phyloP scores from a whole-genome alignment of 2,113 vertebrate species.

The Anguilla rostrata region DNA sequence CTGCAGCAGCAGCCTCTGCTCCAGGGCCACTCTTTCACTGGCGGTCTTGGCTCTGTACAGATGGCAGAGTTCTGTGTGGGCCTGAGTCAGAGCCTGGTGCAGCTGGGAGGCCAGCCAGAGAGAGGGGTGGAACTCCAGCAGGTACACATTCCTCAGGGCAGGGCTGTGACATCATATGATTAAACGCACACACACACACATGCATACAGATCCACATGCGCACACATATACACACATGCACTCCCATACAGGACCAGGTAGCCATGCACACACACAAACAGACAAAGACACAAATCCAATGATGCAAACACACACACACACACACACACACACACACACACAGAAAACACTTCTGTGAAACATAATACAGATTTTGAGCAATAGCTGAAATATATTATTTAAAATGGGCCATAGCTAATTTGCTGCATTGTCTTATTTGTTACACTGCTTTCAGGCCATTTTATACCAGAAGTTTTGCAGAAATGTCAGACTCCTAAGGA shows the following conservation, averaged over 20 bases:
- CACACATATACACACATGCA: background rate
- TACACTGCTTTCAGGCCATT: too few species aligned
- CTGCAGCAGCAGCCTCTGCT: conserved; percentile 57
- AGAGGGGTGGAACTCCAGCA: conserved; percentile 74
- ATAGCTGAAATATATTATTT: background rate
- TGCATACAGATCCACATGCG: background rate
- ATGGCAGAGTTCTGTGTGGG: conserved; percentile 61
- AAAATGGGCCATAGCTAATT: too few species aligned
- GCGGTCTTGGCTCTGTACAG: conserved; percentile 45
- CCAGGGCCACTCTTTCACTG: conserved; percentile 48
- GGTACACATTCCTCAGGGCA: conserved; percentile 60
- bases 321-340: background rate
- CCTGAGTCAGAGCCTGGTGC: conserved; percentile 52
- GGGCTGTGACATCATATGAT: conserved; percentile 50
- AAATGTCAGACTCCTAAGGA: too few species aligned
- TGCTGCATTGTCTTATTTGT: too few species aligned
- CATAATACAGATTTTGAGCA: background rate
- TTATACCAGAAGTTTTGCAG: too few species aligned
- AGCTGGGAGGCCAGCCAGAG: conserved; percentile 61
- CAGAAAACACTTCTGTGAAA: background rate
- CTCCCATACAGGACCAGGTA: conserved; percentile 1
- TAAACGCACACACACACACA: background rate
- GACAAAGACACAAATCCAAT: background rate
- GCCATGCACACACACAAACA: background rate
- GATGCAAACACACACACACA: background rate